These are phyloP conservation scores for Morone chrysops DNA, from an alignment of 2,113 vertebrate species.

Conservation along the genomic window DNA sequence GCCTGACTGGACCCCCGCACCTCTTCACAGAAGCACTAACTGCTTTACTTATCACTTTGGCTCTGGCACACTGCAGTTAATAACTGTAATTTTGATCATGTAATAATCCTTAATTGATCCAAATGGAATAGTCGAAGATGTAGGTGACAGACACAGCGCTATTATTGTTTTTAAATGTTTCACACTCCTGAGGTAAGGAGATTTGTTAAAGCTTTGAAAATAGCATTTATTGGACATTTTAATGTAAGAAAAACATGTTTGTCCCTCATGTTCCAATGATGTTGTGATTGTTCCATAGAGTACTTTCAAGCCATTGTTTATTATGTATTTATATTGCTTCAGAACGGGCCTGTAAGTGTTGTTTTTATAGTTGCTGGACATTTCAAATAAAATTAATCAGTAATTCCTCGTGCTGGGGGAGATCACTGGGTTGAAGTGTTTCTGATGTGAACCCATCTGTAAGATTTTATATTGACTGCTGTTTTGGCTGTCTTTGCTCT, in stretches of 20 bases:
- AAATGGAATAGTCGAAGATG: constrained; percentile 10
- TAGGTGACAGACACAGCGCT: not conserved
- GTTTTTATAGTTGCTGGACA: constrained; percentile 57
- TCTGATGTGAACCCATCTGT: constrained; percentile 22
- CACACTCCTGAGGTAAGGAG: not conserved
- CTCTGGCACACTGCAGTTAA: constrained; percentile 12
- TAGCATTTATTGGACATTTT: constrained; percentile 21
- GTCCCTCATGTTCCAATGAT: constrained; percentile 37
- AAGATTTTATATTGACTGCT: not conserved
- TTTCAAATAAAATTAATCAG: constrained; percentile 63
- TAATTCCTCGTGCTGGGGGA: constrained; percentile 7
- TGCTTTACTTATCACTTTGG: constrained; percentile 31
- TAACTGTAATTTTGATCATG: constrained; percentile 18
- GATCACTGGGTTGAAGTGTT: not conserved
- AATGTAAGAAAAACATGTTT: constrained; percentile 4
- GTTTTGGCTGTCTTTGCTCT: constrained; percentile 6
- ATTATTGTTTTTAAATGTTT: constrained; percentile 28
- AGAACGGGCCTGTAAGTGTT: constrained; percentile 54
- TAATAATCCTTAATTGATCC: constrained; percentile 39
- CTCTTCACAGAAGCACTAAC: constrained; percentile 27
- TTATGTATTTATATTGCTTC: constrained; percentile 75
- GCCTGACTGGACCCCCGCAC: constrained; percentile 38
- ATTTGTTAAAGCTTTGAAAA: not conserved
- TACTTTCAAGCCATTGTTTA: constrained; percentile 46
- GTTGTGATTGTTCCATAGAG: constrained; percentile 39